Percentiles rank a stretch among this genome's conserved stretches.
Conservation (phyloP, 2,888 invertebrate species). For the Leptopilina syphax region DNA sequence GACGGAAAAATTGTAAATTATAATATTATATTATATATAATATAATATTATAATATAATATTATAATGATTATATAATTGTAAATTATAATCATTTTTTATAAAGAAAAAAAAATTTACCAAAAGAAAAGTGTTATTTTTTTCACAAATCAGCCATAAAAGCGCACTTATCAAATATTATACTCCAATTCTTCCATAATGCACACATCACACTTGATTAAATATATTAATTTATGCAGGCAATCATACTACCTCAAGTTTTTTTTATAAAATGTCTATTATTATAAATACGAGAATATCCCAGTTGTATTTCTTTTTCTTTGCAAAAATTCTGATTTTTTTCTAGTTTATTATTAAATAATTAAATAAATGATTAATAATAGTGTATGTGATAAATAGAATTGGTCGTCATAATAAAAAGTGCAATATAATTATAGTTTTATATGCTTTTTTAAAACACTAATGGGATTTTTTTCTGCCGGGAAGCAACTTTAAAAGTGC, state of each 20-base stretch:
- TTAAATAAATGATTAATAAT: too few relatives aligned
- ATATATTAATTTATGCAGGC: slow-evolving; percentile 1
- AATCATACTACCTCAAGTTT: slow-evolving; percentile 3
- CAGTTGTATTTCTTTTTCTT: not conserved
- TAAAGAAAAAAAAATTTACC: not conserved
- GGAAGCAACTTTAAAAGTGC: slow-evolving; percentile 63
- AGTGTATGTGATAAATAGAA: not conserved
- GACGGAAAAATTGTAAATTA: too few relatives aligned
- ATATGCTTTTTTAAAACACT: slow-evolving; percentile 10
- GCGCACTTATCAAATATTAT: not conserved
- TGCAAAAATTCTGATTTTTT: not conserved
- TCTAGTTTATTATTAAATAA: not conserved
- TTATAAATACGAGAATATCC: slow-evolving; percentile 8
- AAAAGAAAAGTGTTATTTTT: not conserved
- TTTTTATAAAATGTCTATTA: slow-evolving; percentile 12
- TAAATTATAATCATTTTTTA: not conserved
- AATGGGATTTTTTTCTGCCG: slow-evolving; percentile 40
- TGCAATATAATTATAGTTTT: not conserved
- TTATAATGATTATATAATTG: too few relatives aligned
- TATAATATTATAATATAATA: too few relatives aligned
- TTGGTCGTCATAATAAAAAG: slow-evolving; percentile 15
- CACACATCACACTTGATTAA: not conserved
- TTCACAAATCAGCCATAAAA: not conserved
- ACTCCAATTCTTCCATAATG: not conserved
- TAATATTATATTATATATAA: too few relatives aligned